Conservation (phyloP, 2,888 invertebrate genomes). For the Mesopsocus fuscifrons region DNA sequence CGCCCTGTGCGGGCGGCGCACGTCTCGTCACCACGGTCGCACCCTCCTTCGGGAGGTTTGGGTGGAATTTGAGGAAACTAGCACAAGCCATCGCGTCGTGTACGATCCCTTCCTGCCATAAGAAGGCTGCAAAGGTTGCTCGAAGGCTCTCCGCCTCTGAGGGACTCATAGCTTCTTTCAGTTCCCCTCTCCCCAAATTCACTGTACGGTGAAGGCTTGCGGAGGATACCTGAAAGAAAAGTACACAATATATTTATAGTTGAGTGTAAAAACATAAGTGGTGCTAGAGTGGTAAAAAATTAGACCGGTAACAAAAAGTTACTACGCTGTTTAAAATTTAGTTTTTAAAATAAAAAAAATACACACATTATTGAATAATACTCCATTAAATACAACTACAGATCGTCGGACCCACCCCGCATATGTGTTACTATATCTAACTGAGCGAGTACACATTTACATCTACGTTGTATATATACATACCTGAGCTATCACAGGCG, state of each 20-base stretch:
- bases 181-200: constrained; percentile 30
- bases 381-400: too few relatives aligned
- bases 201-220: constrained; percentile 22
- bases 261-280: too few relatives aligned
- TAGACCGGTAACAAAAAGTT: too few relatives aligned
- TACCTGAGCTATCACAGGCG: constrained; percentile 26
- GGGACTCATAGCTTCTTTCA: constrained; percentile 74
- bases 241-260: too few relatives aligned
- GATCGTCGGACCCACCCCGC: too few relatives aligned
- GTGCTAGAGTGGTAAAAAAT: too few relatives aligned
- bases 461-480: too few relatives aligned
- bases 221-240: constrained; percentile 18
- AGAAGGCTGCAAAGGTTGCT: constrained; percentile 87
- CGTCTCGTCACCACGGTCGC: constrained; percentile 51
- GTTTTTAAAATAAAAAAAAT: too few relatives aligned
- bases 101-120: constrained; percentile 95
- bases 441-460: too few relatives aligned
- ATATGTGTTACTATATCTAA: too few relatives aligned
- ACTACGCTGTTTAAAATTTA: constrained; percentile 22
- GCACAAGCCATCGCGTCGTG: constrained; percentile 98
- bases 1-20: constrained; percentile 24
- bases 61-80: constrained; percentile 87
- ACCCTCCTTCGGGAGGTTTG: constrained; percentile 61
- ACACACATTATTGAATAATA: too few relatives aligned
- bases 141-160: constrained; percentile 80